Base-by-base conservation (phyloP, 92 coral and sea anemone genomes). In the Zoanthus sociatus region DNA sequence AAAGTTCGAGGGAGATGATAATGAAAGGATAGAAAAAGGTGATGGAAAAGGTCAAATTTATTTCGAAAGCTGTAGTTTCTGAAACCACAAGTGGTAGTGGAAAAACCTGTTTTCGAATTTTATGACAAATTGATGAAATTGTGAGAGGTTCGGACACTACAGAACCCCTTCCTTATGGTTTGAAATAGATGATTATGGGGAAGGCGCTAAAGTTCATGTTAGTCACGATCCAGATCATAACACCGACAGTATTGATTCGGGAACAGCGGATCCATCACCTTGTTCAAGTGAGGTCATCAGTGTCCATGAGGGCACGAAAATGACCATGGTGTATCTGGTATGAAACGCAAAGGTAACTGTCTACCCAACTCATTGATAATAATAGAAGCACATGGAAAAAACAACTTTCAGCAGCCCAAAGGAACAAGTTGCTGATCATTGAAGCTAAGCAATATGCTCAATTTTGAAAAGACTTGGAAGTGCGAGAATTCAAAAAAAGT, bases 311-410 rank as follows among this genome's bases (percentile, higher is more conserved):
- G 68, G 68, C 67, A 42, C 61, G 84, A 32, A 67, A 76, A 48
- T 76, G 84, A n/a, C 74, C 10, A 37, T 76, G 89, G 33, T 45
- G 32, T 78, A 61, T 77, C 86, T 50, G 50, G 17, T 76, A 87
- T 64, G 61, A 91, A 91, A 88, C 84, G 90, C 21, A 88, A 78
- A 88, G 92, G 84, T 60, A 84, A 54, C 92, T 91, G 92, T 91
- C 92, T 89, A 31, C 91, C 83, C 1, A 87, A 85, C 83, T 90
- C 12, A 84, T 61, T 58, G 82, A 92, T 67, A 92, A 70, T 61
- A 89, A 92, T 79, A 78, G 94, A 63, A 88, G 88, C 90, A 84
- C 33, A 21, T 92, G 26, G 71, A 85, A 92, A 84, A 88, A 89
- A 30, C 56, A 70, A 18, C 69, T 67, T 84, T 69, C 13, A 9